Evolutionary conservation across 2,888 invertebrate genomes (phyloP), one percentile per base, ranked within the genome.

Genomic region (Synanthedon myopaeformis): DNA sequence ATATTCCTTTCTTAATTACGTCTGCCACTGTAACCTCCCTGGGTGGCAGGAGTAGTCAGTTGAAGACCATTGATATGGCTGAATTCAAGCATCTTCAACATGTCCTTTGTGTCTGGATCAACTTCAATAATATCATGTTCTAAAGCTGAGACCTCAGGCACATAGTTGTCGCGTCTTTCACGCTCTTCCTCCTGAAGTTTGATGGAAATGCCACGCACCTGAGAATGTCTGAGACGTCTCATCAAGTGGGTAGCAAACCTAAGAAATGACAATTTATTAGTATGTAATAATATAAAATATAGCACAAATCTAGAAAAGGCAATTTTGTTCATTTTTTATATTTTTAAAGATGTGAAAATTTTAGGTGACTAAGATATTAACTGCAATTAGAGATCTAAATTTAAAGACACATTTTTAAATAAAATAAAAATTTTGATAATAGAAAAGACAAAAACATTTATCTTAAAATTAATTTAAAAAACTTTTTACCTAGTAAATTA

Each of bases 121-220:
- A 99, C 96, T 83, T 99, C 98, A 78, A 99, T 97, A 75, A 97
- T 95, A 79, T 97, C 98, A 75, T 96, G 95, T 76, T 99, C 97
- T 72, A 98, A 87, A 61, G 97, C 97, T 61, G 98, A 99, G 5
- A 87, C 87, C 73, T 97, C 98, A 11, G 99, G 99, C 57, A 99
- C 99, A 73, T 97, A 99, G 91, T 99, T 99, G 78, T 99, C 99
- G 76, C 99, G 92, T 72, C 98, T 93, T 88, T 99, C 99, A 79
- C 99, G 93, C 86, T 99, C 99, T 84, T 99, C 99, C 83, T 99
- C 99, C 87, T 99, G 99, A 65, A 99, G 89, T 81, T 99, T 99
- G 82, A 99, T 99, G 62, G 99, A 99, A 82, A 99, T 99, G 61
- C 99, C 99, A 71, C 99, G 92, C 19, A 99, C 98, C 81, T 99